These are phyloP conservation scores for Pheosia gnoma DNA, from an alignment of 2,888 invertebrate species.

Conservation along the genomic window DNA sequence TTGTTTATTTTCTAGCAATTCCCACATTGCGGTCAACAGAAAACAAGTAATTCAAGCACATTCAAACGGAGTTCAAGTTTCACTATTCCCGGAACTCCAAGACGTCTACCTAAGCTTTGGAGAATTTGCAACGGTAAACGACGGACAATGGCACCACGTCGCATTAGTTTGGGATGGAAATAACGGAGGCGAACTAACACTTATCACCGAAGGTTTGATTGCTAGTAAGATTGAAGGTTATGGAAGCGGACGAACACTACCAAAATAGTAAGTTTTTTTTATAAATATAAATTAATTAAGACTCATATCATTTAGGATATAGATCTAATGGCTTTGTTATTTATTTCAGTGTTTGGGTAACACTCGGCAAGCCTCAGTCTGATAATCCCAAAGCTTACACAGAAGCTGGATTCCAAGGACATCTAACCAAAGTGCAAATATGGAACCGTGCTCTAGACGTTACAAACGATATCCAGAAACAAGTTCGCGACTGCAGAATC, in stretches of 20 bases:
- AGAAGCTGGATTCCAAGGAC: slow-evolving; percentile 97
- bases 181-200: slow-evolving; percentile 92
- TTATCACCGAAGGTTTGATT: slow-evolving; percentile 98
- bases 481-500: slow-evolving; percentile 95
- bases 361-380: slow-evolving; percentile 94
- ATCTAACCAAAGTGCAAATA: slow-evolving; percentile 96
- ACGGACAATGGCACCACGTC: slow-evolving; percentile 98
- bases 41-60: slow-evolving; percentile 95
- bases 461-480: slow-evolving; percentile 96
- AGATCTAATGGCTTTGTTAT: not conserved
- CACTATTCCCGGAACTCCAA: slow-evolving; percentile 93
- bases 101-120: slow-evolving; percentile 96
- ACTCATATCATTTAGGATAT: not conserved
- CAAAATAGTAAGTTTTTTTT: slow-evolving; percentile 88
- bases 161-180: slow-evolving; percentile 97
- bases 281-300: slow-evolving; percentile 1
- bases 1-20: slow-evolving; percentile 82
- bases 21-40: slow-evolving; percentile 90
- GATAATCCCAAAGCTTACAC: slow-evolving; percentile 92
- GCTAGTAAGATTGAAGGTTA: slow-evolving; percentile 96
- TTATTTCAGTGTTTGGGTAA: slow-evolving; percentile 92
- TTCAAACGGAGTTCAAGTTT: slow-evolving; percentile 96
- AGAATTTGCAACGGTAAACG: slow-evolving; percentile 96
- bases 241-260: slow-evolving; percentile 91
- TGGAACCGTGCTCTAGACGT: slow-evolving; percentile 97